Percentiles rank a stretch among this genome's conserved stretches.
These are phyloP conservation scores for Cyclophora albipunctata DNA, from an alignment of 2,888 invertebrate genomes.

Conservation along the genomic window DNA sequence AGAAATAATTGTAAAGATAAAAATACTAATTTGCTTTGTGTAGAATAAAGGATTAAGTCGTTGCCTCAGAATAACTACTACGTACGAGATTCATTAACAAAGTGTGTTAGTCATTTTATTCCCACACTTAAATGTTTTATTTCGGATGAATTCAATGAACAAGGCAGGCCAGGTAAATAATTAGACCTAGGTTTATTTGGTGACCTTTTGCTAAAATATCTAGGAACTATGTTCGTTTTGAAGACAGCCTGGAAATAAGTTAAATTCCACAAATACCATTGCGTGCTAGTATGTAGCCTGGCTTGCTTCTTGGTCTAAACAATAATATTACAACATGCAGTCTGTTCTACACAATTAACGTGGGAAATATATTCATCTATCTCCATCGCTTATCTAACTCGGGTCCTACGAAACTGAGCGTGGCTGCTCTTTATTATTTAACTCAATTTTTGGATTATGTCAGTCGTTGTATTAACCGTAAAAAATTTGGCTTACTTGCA, in stretches of 20 bases:
- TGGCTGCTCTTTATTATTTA: constrained; percentile 33
- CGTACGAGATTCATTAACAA: too few relatives aligned
- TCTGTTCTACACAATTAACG: constrained; percentile 37
- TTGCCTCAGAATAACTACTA: too few relatives aligned
- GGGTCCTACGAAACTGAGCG: constrained; percentile 33
- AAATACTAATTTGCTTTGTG: constrained; percentile 3
- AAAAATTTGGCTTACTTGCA: constrained; percentile 2
- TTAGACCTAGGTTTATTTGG: too few relatives aligned
- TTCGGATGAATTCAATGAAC: too few relatives aligned
- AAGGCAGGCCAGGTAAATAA: too few relatives aligned
- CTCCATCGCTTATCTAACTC: constrained; percentile 26
- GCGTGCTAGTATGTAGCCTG: constrained; percentile 1
- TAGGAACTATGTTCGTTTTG: too few relatives aligned
- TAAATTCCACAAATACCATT: too few relatives aligned
- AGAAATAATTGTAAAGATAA: constrained; percentile 9
- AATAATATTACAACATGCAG: constrained; percentile 36
- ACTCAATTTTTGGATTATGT: constrained; percentile 28
- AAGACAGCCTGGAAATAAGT: too few relatives aligned
- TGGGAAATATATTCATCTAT: constrained; percentile 41
- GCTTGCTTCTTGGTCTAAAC: constrained; percentile 24
- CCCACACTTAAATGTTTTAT: too few relatives aligned
- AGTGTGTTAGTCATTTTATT: too few relatives aligned
- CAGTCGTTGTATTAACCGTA: constrained; percentile 16
- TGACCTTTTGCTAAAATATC: too few relatives aligned
- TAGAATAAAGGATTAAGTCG: too few relatives aligned